Percentiles rank a stretch among this genome's conserved stretches.
phyloP scores from a whole-genome alignment of 2,888 invertebrate genomes.

The Drosophila hamatofila region DNA sequence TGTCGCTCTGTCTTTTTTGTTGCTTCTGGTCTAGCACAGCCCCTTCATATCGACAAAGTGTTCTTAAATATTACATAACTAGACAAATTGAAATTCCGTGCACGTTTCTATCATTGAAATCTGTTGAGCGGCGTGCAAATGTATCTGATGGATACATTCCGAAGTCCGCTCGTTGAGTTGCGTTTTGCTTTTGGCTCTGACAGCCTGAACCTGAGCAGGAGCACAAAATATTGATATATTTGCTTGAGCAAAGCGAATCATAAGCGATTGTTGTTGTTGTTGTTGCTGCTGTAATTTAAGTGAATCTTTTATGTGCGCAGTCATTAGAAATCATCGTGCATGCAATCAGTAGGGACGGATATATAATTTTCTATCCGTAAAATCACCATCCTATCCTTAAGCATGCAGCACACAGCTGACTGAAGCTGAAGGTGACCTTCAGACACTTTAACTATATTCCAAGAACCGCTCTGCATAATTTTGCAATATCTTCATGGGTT shows the following conservation, averaged over 20 bases:
- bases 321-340: slow-evolving; percentile 38
- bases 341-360: slow-evolving; percentile 26
- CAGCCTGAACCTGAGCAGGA: slow-evolving; percentile 31
- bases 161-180: slow-evolving; percentile 17
- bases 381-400: slow-evolving; percentile 17
- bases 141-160: slow-evolving; percentile 64
- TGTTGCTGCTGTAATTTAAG: slow-evolving; percentile 18
- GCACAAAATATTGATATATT: slow-evolving; percentile 51
- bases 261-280: slow-evolving; percentile 11
- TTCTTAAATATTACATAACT: slow-evolving; percentile 69
- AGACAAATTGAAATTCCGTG: slow-evolving; percentile 72
- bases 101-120: slow-evolving; percentile 81
- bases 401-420: not conserved
- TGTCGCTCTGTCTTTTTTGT: not conserved
- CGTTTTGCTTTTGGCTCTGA: slow-evolving; percentile 7
- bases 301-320: slow-evolving; percentile 30
- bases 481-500: slow-evolving; percentile 38
- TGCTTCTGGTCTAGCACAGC: not conserved
- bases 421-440: slow-evolving; percentile 52
- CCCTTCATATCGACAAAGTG: slow-evolving; percentile 32
- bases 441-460: slow-evolving; percentile 31
- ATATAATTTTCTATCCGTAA: slow-evolving; percentile 9
- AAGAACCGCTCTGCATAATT: slow-evolving; percentile 50
- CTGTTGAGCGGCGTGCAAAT: slow-evolving; percentile 70
- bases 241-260: slow-evolving; percentile 34